Percentiles rank a stretch among this genome's conserved stretches.
Conservation (phyloP, 2,113 vertebrate species). For the Nerophis ophidion region DNA sequence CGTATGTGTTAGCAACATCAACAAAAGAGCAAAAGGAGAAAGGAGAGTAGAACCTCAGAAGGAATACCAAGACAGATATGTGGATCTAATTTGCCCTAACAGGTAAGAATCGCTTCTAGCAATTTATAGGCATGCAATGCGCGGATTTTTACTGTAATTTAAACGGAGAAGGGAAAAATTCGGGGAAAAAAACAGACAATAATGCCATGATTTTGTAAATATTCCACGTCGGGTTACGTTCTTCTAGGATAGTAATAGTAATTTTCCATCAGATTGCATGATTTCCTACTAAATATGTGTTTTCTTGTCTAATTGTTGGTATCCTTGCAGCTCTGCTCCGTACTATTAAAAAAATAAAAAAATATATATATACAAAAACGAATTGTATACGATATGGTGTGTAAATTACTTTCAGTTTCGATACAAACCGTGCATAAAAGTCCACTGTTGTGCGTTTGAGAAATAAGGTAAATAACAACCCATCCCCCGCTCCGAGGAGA, state of each 20-base stretch:
- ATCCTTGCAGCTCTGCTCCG: neutral
- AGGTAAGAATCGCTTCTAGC: slow-evolving; percentile 24
- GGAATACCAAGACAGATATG: slow-evolving; percentile 34
- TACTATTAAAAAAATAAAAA: neutral
- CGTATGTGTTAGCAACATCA: slow-evolving; percentile 52
- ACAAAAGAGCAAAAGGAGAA: slow-evolving; percentile 55
- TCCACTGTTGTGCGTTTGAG: slow-evolving; percentile 3
- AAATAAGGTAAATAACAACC: slow-evolving; percentile 22
- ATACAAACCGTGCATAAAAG: neutral
- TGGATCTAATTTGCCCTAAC: slow-evolving; percentile 40
- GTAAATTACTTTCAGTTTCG: neutral
- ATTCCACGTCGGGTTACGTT: neutral
- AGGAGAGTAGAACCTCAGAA: slow-evolving; percentile 17
- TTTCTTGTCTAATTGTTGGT: slow-evolving; percentile 5
- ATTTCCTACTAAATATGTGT: neutral
- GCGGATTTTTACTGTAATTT: neutral
- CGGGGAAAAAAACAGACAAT: neutral
- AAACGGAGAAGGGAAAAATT: neutral
- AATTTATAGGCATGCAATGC: neutral
- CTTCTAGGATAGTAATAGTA: neutral
- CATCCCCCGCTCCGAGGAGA: slow-evolving; percentile 45
- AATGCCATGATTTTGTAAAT: neutral
- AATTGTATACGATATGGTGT: neutral
- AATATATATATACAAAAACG: neutral
- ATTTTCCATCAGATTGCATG: neutral